phyloP scores from a whole-genome alignment of 1,140 invertebrate species.

The Cataglyphis hispanica region DNA sequence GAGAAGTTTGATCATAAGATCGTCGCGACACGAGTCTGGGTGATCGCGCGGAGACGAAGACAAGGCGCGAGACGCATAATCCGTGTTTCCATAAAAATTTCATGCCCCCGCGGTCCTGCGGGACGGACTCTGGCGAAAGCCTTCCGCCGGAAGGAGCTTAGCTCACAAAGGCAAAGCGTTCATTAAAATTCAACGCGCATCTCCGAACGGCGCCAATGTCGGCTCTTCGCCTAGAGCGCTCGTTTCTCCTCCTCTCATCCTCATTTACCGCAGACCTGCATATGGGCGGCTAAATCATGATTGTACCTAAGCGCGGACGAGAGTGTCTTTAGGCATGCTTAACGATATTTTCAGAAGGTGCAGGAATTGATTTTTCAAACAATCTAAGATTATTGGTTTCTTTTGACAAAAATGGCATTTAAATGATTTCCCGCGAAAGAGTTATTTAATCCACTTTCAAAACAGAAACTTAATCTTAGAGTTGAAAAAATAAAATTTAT shows the following conservation, averaged over 20 bases:
- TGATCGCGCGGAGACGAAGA: not conserved
- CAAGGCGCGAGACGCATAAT: slow-evolving; percentile 56
- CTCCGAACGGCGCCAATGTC: slow-evolving; percentile 50
- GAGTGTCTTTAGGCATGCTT: not conserved
- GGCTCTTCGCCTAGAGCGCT: slow-evolving; percentile 10
- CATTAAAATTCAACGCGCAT: slow-evolving; percentile 73
- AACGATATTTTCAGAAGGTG: not conserved
- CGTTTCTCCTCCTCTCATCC: not conserved
- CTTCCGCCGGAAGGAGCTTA: slow-evolving; percentile 57
- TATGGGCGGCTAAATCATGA: slow-evolving; percentile 25
- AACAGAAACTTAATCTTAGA: not conserved
- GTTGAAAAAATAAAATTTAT: slow-evolving; percentile 1
- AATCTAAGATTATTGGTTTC: not conserved
- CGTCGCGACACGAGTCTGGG: not conserved
- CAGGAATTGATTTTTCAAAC: not conserved
- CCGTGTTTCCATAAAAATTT: slow-evolving; percentile 75
- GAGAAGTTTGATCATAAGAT: not conserved
- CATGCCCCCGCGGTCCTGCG: slow-evolving; percentile 31
- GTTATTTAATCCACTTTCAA: not conserved
- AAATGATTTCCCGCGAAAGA: not conserved
- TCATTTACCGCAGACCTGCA: not conserved
- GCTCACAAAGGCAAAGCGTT: slow-evolving; percentile 70
- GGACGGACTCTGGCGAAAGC: slow-evolving; percentile 15
- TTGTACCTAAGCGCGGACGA: slow-evolving; percentile 5
- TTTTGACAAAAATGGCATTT: not conserved